Conservation (phyloP, 2,888 invertebrate genomes). For the Eretmocerus hayati region DNA sequence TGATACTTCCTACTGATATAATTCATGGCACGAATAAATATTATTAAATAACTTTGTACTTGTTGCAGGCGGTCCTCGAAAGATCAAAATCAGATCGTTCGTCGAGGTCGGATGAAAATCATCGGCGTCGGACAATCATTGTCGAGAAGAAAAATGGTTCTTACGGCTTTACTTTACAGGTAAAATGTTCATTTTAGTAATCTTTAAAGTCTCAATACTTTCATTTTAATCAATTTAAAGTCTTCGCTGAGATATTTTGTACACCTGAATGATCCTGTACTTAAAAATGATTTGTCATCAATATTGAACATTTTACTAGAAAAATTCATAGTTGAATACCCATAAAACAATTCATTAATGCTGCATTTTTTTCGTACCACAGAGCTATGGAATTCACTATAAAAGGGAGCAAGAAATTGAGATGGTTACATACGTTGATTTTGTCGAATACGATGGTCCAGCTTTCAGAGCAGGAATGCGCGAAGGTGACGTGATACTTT, state of each 20-base stretch:
- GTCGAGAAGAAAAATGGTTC: slow-evolving; percentile 84
- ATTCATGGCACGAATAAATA: too few relatives aligned
- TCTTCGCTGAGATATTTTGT: too few relatives aligned
- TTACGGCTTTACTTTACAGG: slow-evolving; percentile 90
- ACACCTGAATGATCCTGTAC: too few relatives aligned
- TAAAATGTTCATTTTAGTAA: too few relatives aligned
- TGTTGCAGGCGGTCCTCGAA: slow-evolving; percentile 49
- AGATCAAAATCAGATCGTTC: slow-evolving; percentile 67
- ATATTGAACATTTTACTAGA: too few relatives aligned
- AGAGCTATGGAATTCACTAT: slow-evolving; percentile 96
- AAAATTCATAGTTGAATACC: too few relatives aligned
- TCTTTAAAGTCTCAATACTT: too few relatives aligned
- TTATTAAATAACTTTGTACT: too few relatives aligned
- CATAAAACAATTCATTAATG: too few relatives aligned
- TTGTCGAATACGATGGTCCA: slow-evolving; percentile 87
- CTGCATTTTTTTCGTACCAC: too few relatives aligned
- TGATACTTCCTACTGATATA: too few relatives aligned
- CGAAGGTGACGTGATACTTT: slow-evolving; percentile 92
- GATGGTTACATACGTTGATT: slow-evolving; percentile 95
- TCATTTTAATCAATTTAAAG: background rate
- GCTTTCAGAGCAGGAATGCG: slow-evolving; percentile 91
- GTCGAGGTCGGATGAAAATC: slow-evolving; percentile 75
- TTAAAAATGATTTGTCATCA: too few relatives aligned
- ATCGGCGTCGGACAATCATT: slow-evolving; percentile 82
- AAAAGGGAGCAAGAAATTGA: slow-evolving; percentile 91